These are phyloP conservation scores for Siderastrea siderea DNA, from an alignment of 92 coral and sea anemone genomes.

Conservation along the genomic window DNA sequence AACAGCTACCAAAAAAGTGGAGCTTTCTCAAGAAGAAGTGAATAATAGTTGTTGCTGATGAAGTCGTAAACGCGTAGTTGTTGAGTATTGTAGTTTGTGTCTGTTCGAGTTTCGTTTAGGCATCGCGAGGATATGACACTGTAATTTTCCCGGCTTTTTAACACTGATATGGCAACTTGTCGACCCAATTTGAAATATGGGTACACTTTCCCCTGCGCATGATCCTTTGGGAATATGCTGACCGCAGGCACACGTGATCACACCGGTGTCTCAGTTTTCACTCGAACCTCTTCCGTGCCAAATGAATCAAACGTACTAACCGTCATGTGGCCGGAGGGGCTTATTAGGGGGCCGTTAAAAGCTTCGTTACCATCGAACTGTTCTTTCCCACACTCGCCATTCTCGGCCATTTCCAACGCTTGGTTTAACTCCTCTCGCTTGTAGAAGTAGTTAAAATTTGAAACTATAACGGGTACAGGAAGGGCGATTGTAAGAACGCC, in stretches of 20 bases:
- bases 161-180: too few species aligned
- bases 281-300: constrained; percentile 67
- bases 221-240: background rate
- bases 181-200: background rate
- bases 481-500: constrained; percentile 98
- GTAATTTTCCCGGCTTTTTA: too few species aligned
- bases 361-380: constrained; percentile 64
- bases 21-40: too few species aligned
- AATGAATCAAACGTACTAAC: constrained; percentile 53
- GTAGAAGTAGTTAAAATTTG: constrained; percentile 98
- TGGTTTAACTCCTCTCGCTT: constrained; percentile 86
- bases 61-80: too few species aligned
- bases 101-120: too few species aligned
- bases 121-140: too few species aligned
- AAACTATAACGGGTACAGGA: constrained; percentile 98
- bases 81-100: too few species aligned
- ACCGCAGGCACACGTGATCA: constrained; percentile 29
- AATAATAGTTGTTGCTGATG: too few species aligned
- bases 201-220: background rate
- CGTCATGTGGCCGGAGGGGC: constrained; percentile 79
- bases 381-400: constrained; percentile 72
- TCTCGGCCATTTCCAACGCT: constrained; percentile 78
- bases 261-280: constrained; percentile 87
- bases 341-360: constrained; percentile 82
- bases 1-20: too few species aligned